Conservation (phyloP, 2,797 vertebrate genomes). For the Enteromius trimaculatus region DNA sequence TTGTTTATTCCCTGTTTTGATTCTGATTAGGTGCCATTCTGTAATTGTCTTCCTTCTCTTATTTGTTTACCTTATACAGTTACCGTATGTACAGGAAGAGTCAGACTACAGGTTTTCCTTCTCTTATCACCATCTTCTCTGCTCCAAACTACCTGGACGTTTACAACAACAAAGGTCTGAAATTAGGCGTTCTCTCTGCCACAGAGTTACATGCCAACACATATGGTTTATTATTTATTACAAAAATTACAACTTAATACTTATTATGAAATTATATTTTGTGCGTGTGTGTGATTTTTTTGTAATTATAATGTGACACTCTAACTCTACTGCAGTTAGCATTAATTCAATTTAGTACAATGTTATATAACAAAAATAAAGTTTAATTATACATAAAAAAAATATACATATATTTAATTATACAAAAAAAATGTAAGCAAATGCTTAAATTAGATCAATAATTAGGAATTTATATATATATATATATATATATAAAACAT, state of each 20-base stretch:
- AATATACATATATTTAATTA: too few relatives aligned
- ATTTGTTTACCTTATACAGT: conserved; percentile 69
- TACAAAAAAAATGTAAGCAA: too few relatives aligned
- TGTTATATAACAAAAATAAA: too few relatives aligned
- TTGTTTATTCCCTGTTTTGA: neutral
- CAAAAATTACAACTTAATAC: too few relatives aligned
- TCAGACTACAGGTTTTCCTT: conserved; percentile 98
- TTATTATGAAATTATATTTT: too few relatives aligned
- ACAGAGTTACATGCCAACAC: neutral
- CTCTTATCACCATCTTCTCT: conserved; percentile 98
- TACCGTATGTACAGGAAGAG: conserved; percentile 99
- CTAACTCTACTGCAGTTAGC: too few relatives aligned
- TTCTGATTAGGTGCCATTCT: neutral
- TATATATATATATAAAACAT: neutral
- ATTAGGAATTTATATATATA: too few relatives aligned
- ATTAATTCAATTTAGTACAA: too few relatives aligned
- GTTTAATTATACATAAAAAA: too few relatives aligned
- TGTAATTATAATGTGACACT: too few relatives aligned
- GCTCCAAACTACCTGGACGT: conserved; percentile 99
- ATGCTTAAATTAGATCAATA: neutral
- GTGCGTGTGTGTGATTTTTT: too few relatives aligned
- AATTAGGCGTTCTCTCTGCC: neutral
- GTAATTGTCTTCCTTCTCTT: neutral
- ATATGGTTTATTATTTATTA: neutral
- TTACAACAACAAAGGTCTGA: conserved; percentile 98